Evolutionary conservation across 2,888 invertebrate species (phyloP), one percentile per base, ranked within the genome.

Genomic region (Temnothorax ravouxi): DNA sequence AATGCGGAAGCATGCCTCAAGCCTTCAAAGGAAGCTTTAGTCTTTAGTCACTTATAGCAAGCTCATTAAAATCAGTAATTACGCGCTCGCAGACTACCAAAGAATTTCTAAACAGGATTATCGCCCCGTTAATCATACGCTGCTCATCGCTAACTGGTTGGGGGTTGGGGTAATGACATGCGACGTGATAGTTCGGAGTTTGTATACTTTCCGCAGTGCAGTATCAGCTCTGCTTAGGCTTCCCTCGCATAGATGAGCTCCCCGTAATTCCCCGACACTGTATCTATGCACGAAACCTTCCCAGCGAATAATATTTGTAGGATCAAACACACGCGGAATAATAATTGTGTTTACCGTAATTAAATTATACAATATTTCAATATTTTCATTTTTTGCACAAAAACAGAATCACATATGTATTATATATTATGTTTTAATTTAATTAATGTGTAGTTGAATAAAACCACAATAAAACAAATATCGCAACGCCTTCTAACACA

Each of bases 41-140:
- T 79, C 44, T 56, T 79, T 38, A 25, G 72, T 72, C 56, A 80
- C 69, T 80, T 80, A 80, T 21, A 59, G 6, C 25, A 71, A 80
- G 71, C 71, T 80, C 71, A 47, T 80, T 80, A 80, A 71, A 80
- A 80, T 80, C 59, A 59, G 47, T 80, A 71, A 80, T 80, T 80
- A 80, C 59, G 41, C 79, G 41, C 79, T 71, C 50, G 59, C 71
- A 38, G 47, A 59, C 59, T 69, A 21, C 18, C 59, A 69, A 80
- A 80, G 71, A 80, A 80, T 80, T 80, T 71, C 47, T 38, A 71
- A 80, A 80, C 79, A 71, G 71, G 71, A 80, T 80, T 80, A 80
- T 80, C 79, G 44, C 25, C 13, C 47, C 44, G 71, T 71, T 80
- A 71, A 80, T 71, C 79, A 80, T 71, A 80, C 79, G n/a, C 71